phyloP scores from a whole-genome alignment of 2,888 invertebrate species.

The Polydrusus pterygomalis region DNA sequence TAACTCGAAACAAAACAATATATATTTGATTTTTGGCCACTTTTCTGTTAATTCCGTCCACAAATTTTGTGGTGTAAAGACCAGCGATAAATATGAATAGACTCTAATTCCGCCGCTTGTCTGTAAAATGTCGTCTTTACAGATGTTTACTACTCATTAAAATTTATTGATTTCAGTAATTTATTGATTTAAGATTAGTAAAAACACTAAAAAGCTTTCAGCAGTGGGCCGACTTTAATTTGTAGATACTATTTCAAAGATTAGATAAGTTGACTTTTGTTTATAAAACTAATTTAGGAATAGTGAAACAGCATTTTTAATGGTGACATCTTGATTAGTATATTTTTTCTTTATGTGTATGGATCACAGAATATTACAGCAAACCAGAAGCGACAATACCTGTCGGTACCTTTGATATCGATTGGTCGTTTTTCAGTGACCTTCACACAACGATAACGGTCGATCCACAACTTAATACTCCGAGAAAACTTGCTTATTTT shows the following conservation, averaged over 20 bases:
- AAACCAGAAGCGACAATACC: too few species aligned
- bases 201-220: conserved; percentile 52
- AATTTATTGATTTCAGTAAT: conserved; percentile 50
- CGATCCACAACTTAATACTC: too few species aligned
- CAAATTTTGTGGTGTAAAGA: conserved; percentile 25
- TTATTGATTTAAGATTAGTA: conserved; percentile 48
- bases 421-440: too few species aligned
- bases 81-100: conserved; percentile 47
- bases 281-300: not conserved
- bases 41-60: conserved; percentile 1
- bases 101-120: conserved; percentile 49
- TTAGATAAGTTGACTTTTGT: conserved; percentile 12
- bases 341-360: not conserved
- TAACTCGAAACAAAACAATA: too few species aligned
- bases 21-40: too few species aligned
- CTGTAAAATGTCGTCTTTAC: conserved; percentile 56
- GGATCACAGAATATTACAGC: too few species aligned
- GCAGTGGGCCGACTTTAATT: conserved; percentile 39
- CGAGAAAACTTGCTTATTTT: too few species aligned
- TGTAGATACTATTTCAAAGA: conserved; percentile 5
- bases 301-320: not conserved
- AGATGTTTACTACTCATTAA: conserved; percentile 55
- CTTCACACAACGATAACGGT: too few species aligned
- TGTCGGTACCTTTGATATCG: too few species aligned
- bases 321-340: not conserved